Base-by-base conservation (phyloP, 2,113 vertebrate genomes). In the Prunella fulvescens region DNA sequence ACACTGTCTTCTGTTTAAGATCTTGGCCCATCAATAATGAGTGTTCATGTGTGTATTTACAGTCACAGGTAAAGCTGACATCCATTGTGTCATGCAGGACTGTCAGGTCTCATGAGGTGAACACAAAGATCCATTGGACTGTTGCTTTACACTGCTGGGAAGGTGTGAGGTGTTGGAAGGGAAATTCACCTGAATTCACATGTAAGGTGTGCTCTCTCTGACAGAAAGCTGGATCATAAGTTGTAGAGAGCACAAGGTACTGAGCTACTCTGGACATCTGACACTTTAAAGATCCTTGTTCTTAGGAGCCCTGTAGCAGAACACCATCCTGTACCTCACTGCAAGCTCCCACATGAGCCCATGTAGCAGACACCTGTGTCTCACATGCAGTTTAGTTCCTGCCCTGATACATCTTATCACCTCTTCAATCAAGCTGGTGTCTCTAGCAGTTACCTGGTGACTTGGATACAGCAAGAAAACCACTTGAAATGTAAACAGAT, bases 361-460 rank as follows among this genome's bases (percentile, higher is more conserved):
- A 1, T 3, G 22, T 5, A 58, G 29, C 35, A 66, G 45, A 44
- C 18, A 54, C 6, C 0, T 22, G 20, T 18, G 24, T 33, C 47
- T 86, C 3, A 1, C 26, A 29, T n/a, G 44, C 1, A 3, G 26
- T 50, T 70, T 51, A 33, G 7, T 33, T 93, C 61, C n/a, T 64
- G 16, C 51, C 15, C 15, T 47, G 29, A 18, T 50, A 40, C 4
- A 44, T 57, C 13, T n/a, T n/a, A 4, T 26, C 12, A 19, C 35
- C 20, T 69, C 40, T 72, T 44, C 65, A 71, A 7, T 48, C 37
- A 61, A 48, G 18, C 24, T 58, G 45, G 28, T 11, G 40, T 33
- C 1, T 0, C 39, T 50, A 61, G 18, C 19, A 44, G 16, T 19
- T 82, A 42, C 26, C 40, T 50, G 37, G 31, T 72, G 24, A 70